Conservation (phyloP, 2,888 invertebrate genomes). For the Octonoba sinensis region DNA sequence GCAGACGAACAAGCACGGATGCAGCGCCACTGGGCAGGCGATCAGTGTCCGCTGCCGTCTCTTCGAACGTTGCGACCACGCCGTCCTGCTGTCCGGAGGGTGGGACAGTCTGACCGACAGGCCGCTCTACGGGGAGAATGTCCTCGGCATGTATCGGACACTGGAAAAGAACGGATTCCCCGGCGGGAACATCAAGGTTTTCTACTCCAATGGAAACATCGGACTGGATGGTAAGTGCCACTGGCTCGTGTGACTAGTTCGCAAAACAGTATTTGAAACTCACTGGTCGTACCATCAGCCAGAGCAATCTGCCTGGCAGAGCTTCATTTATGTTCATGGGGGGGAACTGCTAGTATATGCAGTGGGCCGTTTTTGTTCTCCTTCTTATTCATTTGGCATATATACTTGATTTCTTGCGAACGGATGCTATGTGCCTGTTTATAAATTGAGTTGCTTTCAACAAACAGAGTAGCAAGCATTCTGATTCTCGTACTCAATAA, state of each 20-base stretch:
- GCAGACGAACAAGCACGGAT: conserved; percentile 72
- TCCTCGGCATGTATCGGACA: conserved; percentile 71
- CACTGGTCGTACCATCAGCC: too few relatives aligned
- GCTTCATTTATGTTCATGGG: too few relatives aligned
- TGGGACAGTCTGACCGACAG: conserved; percentile 73
- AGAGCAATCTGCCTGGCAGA: too few relatives aligned
- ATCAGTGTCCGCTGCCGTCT: conserved; percentile 71
- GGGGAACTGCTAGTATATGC: too few relatives aligned
- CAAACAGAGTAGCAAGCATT: too few relatives aligned
- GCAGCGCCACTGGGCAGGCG: conserved; percentile 71
- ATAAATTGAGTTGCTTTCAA: too few relatives aligned
- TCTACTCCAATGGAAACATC: conserved; percentile 73
- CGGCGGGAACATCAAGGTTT: conserved; percentile 73
- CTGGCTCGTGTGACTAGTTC: too few relatives aligned
- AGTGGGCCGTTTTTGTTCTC: too few relatives aligned
- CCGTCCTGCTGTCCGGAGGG: conserved; percentile 74
- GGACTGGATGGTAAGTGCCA: conserved; percentile 26
- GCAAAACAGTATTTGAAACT: not conserved
- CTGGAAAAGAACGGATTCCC: conserved; percentile 72
- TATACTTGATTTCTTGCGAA: too few relatives aligned
- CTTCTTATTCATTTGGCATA: too few relatives aligned
- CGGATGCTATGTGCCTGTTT: too few relatives aligned
- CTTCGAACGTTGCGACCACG: conserved; percentile 74
- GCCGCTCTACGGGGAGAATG: conserved; percentile 70
- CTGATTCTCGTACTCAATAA: too few relatives aligned